A percentile compares a stretch with the other conserved stretches of the same genome.
These are phyloP conservation scores for Camponotus vicinus DNA, from an alignment of 1,140 invertebrate species.

Conservation along the genomic window DNA sequence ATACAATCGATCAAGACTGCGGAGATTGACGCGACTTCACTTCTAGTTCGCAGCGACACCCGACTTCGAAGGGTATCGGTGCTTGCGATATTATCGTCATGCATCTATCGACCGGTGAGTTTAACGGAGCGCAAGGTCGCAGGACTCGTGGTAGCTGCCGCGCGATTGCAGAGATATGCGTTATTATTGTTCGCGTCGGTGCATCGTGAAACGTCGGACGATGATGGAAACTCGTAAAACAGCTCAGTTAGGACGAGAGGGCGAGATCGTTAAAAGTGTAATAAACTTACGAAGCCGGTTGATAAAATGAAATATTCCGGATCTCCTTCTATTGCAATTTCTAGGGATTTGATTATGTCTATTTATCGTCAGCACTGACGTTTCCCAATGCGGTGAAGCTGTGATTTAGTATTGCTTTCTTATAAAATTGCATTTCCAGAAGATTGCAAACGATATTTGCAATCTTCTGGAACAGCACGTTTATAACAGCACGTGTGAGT, in stretches of 20 bases:
- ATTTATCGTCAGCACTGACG: conserved; percentile 51
- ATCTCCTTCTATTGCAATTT: conserved; percentile 31
- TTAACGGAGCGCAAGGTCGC: conserved; percentile 61
- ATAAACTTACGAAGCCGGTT: conserved; percentile 63
- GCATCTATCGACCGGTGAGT: conserved; percentile 65
- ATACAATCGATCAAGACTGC: conserved; percentile 59
- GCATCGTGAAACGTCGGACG: conserved; percentile 68
- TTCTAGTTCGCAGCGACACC: conserved; percentile 45
- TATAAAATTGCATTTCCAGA: conserved; percentile 45
- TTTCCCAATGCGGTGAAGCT: conserved; percentile 25
- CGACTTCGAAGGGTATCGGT: conserved; percentile 68
- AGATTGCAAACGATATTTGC: conserved; percentile 9
- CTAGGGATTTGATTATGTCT: conserved; percentile 43
- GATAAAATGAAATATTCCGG: conserved; percentile 71
- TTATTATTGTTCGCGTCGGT: conserved; percentile 69
- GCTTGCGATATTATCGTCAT: conserved; percentile 63
- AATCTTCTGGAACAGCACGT: not conserved
- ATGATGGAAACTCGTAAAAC: conserved; percentile 69
- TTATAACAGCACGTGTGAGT: not conserved
- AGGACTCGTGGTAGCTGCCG: conserved; percentile 49
- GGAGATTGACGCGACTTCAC: conserved; percentile 61
- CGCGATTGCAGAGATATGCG: conserved; percentile 62
- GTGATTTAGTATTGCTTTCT: conserved; percentile 10
- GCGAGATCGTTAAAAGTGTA: conserved; percentile 62
- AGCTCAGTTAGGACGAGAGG: conserved; percentile 33